Evolutionary conservation across 2,888 invertebrate species (phyloP), one percentile per base, ranked within the genome.

Genomic region (Tenthredo scrophulariae): DNA sequence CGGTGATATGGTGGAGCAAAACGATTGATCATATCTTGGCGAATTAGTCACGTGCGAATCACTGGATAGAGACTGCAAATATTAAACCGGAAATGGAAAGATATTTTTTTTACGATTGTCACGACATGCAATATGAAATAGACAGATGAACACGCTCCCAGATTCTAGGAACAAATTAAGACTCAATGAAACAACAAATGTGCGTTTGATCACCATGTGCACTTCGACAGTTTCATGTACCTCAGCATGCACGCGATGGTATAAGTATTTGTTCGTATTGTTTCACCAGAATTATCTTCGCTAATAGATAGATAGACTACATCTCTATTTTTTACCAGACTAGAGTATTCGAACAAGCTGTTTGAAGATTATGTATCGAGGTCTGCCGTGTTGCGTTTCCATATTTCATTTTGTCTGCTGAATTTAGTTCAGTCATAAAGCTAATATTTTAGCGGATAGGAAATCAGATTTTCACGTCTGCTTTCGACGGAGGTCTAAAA

Each of bases 381-480:
- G 4, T 26, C 65, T 15, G 33, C 26, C n/a, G 4, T 13, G 22
- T 10, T 13, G 9, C 40, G 18, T 40, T 72, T 72, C 37, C 72
- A 29, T 22, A 37, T 43, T 74, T 43, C 40, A 74, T n/a, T 74
- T 74, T 43, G 18, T 26, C 70, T 37, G 72, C 10, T 13, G 33
- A 18, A 67, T 67, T 67, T 33, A 33, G 67, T 67, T 33, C 18
- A 67, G 74, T 74, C 77, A 74, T 54, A 77, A 40, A 77, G 54
- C 77, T 29, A 77, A 77, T 77, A 77, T 77, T 77, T 77, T 29
- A 54, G 50, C 54, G 37, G 13, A 80, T 2, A 40, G 80, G 1
- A 50, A 80, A 80, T 80, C 80, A 3, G 58, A 80, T 84, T 74
- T 77, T 75, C 75, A 84, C 58, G 62, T 77, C 62, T 46, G 54